Base-by-base conservation (phyloP, 2,113 vertebrate species). In the Ceyx melanurus region DNA sequence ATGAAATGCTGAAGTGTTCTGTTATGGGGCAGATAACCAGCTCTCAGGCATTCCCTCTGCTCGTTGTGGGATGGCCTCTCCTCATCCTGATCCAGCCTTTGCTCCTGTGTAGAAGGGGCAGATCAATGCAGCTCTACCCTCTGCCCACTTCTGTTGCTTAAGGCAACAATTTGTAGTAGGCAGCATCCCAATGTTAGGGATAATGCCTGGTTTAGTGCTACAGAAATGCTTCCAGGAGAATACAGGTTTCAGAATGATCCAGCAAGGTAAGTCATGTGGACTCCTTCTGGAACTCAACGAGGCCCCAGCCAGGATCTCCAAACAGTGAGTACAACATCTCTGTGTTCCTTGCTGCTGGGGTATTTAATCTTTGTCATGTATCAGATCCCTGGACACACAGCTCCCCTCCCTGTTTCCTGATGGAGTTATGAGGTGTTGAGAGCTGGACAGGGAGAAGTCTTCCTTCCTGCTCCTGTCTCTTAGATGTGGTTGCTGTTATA, bases 241-340 rank as follows among this genome's bases (percentile, higher is more conserved):
- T 66, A 20, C 64, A 17, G 9, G 11, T 90, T 88, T 90, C 40
- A 61, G 73, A 87, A 92, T 31, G n/a, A 28, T 43, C n/a, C 11
- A 16, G n/a, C 95, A 95, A 97, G 97, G 97, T 98, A 97, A 97
- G 97, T 97, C 28, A 1, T 1, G 13, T 51, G 58, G 33, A 62
- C 17, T 22, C 3, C 25, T 31, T 2, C 35, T 37, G 43, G n/a
- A 88, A 62, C 58, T 25, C 16, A n/a, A 14, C 1, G 3, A 50
- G 64, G 53, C 45, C 73, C 75, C 80, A 71, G 22, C 61, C 37
- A 40, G 46, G 74, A 62, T 57, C 95, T 92, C 82, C 90, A 53
- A 81, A 97, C 97, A 89, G 98, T 97, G 73, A 2, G 97, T 91
- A 67, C 57, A 50, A 74, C 60, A 21, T 92, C 70, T 76, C 87